Conservation (phyloP, 2,888 invertebrate species). For the Agonopterix subpropinquella region DNA sequence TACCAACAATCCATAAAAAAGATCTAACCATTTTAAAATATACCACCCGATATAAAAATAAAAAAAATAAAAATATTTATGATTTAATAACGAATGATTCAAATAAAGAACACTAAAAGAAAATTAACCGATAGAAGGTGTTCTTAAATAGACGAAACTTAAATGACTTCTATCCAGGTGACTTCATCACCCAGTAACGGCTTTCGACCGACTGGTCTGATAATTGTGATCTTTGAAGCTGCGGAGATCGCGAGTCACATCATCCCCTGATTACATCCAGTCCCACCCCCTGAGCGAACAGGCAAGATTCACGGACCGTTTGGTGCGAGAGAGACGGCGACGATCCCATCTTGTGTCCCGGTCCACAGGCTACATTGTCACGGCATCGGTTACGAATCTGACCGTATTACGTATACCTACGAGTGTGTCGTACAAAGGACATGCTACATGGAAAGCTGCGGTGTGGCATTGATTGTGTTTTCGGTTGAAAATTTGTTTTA, state of each 20-base stretch:
- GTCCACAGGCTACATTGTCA: slow-evolving; percentile 76
- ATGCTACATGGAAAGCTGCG: no score
- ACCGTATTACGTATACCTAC: slow-evolving; percentile 19
- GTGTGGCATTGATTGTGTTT: no score
- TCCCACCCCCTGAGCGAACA: slow-evolving; percentile 66
- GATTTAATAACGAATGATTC: no score
- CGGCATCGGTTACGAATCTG: slow-evolving; percentile 56
- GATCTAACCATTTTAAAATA: no score
- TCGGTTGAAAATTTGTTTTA: no score
- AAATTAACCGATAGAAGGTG: no score
- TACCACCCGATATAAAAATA: no score
- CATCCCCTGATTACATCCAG: slow-evolving; percentile 75
- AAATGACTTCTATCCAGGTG: slow-evolving; percentile 47
- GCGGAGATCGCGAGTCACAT: slow-evolving; percentile 74
- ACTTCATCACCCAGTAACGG: slow-evolving; percentile 65
- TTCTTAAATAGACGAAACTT: slow-evolving; percentile 29
- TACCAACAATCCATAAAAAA: no score
- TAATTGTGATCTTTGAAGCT: slow-evolving; percentile 75
- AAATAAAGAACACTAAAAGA: no score
- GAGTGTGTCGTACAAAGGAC: no score
- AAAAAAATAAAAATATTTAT: no score
- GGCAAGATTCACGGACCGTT: slow-evolving; percentile 13
- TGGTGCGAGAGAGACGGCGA: slow-evolving; percentile 49
- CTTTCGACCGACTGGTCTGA: slow-evolving; percentile 73
- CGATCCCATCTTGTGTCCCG: slow-evolving; percentile 79